phyloP scores from a whole-genome alignment of 1,140 invertebrate species.

The Bemisia tabaci region DNA sequence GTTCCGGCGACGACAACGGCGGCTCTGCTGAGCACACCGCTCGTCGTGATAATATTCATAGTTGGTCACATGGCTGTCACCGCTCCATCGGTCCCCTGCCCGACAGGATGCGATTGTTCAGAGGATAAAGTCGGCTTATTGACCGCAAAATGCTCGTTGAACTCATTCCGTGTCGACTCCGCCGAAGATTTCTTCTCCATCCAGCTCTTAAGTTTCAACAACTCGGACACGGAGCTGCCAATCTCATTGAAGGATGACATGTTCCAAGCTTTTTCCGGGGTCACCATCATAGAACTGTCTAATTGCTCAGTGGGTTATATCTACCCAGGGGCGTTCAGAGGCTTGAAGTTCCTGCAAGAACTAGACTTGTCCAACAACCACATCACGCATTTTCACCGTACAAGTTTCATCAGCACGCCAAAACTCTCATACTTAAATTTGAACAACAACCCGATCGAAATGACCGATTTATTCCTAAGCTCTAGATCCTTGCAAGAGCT shows the following conservation, averaged over 20 bases:
- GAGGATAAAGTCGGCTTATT: slow-evolving; percentile 1
- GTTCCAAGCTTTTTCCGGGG: slow-evolving; percentile 13
- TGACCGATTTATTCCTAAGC: slow-evolving; percentile 15
- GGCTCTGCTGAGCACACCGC: slow-evolving; percentile 6
- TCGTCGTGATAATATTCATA: slow-evolving; percentile 1
- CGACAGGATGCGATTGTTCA: slow-evolving; percentile 6
- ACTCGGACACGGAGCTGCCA: not conserved
- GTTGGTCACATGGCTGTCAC: slow-evolving; percentile 9
- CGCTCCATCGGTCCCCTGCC: slow-evolving; percentile 1
- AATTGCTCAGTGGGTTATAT: slow-evolving; percentile 56
- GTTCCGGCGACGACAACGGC: slow-evolving; percentile 8
- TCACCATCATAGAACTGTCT: slow-evolving; percentile 32
- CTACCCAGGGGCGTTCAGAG: slow-evolving; percentile 54
- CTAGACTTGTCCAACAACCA: slow-evolving; percentile 67
- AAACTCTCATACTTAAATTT: slow-evolving; percentile 16
- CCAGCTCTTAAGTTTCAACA: not conserved
- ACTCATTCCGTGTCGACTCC: not conserved
- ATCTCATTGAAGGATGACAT: slow-evolving; percentile 11
- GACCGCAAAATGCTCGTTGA: not conserved
- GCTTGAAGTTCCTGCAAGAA: slow-evolving; percentile 64
- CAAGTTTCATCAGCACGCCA: slow-evolving; percentile 15
- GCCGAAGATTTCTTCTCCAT: not conserved
- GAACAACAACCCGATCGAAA: slow-evolving; percentile 19
- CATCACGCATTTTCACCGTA: slow-evolving; percentile 46
- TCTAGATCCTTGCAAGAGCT: slow-evolving; percentile 20